A percentile compares a stretch with the other conserved stretches of the same genome.
Conservation (phyloP, 2,797 vertebrate species). For the Sebastes cheni region DNA sequence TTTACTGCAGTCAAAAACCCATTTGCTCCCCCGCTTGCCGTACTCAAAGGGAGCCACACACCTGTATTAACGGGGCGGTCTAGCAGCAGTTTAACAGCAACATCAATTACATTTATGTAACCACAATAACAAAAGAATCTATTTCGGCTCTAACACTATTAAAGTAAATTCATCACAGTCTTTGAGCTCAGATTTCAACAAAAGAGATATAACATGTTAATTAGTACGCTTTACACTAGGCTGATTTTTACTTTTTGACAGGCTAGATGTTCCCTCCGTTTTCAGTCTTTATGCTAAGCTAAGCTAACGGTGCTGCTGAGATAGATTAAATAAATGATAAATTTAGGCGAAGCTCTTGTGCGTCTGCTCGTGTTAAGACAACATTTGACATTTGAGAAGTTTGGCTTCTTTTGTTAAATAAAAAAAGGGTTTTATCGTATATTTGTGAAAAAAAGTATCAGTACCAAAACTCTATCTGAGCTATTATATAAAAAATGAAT, state of each 20-base stretch:
- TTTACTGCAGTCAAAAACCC: too few species aligned
- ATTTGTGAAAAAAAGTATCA: background rate
- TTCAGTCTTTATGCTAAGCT: background rate
- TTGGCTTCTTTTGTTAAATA: background rate
- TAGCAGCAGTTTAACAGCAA: too few species aligned
- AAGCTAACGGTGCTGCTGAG: background rate
- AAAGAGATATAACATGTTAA: background rate
- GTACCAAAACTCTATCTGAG: background rate
- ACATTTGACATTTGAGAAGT: background rate
- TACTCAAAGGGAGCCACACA: too few species aligned
- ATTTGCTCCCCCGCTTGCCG: too few species aligned
- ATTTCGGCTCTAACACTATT: too few species aligned
- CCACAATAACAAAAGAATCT: too few species aligned
- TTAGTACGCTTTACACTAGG: background rate
- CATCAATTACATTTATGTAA: rapidly evolving
- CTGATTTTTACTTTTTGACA: background rate
- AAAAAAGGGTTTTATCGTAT: background rate
- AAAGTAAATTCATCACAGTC: background rate
- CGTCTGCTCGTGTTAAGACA: background rate
- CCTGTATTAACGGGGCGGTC: too few species aligned
- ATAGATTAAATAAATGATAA: background rate
- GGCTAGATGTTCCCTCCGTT: background rate
- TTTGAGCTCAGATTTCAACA: background rate
- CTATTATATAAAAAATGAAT: background rate
- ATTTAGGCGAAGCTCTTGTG: background rate